Conservation (phyloP, 2,113 vertebrate genomes). For the Pseudopodoces humilis region DNA sequence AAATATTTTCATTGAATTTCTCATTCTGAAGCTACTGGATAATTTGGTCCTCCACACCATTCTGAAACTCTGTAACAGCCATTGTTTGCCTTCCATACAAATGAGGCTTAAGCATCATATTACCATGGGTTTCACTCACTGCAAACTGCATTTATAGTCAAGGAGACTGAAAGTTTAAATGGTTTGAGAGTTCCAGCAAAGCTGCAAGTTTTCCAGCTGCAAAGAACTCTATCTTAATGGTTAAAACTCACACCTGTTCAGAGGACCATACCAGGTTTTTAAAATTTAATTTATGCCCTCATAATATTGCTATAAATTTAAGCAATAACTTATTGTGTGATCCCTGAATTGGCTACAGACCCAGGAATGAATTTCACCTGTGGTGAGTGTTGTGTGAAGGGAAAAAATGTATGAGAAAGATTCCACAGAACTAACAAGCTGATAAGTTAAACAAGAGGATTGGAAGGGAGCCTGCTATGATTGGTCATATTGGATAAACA, state of each 20-base stretch:
- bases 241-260: conserved; percentile 8
- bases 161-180: neutral
- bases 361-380: conserved; percentile 38
- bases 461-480: conserved; percentile 46
- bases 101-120: neutral
- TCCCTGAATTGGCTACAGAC: neutral
- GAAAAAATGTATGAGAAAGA: conserved; percentile 38
- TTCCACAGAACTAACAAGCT: conserved; percentile 14
- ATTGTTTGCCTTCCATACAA: neutral
- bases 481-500: conserved; percentile 44
- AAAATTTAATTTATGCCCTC: conserved; percentile 14
- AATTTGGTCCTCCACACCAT: neutral
- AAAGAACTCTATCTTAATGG: neutral
- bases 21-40: neutral
- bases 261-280: neutral
- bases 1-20: neutral
- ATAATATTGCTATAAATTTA: conserved; percentile 5
- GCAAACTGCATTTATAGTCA: neutral
- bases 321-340: neutral
- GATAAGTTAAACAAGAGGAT: conserved; percentile 50
- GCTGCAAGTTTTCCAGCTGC: neutral
- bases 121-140: neutral
- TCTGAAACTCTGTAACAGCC: neutral
- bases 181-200: neutral
- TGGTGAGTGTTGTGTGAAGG: conserved; percentile 31